Evolutionary conservation across 2,888 invertebrate species (phyloP), one percentile per base, ranked within the genome.

Genomic region (Agrotis segetum): DNA sequence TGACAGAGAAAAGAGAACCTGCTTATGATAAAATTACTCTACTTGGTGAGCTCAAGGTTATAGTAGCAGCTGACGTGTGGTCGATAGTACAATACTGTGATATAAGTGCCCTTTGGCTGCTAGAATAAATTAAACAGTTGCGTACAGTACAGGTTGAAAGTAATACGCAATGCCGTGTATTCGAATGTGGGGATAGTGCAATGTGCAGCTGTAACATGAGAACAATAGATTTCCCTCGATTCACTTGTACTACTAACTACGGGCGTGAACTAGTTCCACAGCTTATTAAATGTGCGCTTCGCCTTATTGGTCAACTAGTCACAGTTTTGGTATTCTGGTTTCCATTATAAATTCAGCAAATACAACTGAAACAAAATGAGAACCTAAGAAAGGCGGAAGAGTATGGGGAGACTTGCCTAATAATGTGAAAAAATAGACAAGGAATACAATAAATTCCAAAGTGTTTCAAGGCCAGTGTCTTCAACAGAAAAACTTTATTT

Each of bases 201-300:
- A 67, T 24, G 44, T 59, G 24, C 60, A 61, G 56, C 53, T 44
- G 78, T 67, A 73, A 77, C 34, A 13, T 53, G 14, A 61, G 73
- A 77, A 78, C 73, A 77, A 77, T 77, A 72, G 67, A 52, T 78
- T 77, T 72, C 76, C 55, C 59, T 77, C 34, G 49, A 63, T 63
- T 67, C 46, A 52, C 53, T 72, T 55, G 9, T 58, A 47, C n/a
- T 63, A 56, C 46, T 47, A 21, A 24, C 6, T 47, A 47, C 14
- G 17, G 19, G 47, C 47, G 66, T 74, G 59, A 49, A 53, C 73
- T 66, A 74, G 74, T 66, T 73, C 19, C 21, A 17, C 29, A n/a
- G 50, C 47, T 65, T 64, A 72, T 72, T 73, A 65, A 58, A 19
- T 50, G 46, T 46, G 17, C 52, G 13, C 19, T 40, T 59, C 19